Evolutionary conservation across 2,797 vertebrate genomes (phyloP).

Genomic region (Acrossocheilus wenchowensis): DNA sequence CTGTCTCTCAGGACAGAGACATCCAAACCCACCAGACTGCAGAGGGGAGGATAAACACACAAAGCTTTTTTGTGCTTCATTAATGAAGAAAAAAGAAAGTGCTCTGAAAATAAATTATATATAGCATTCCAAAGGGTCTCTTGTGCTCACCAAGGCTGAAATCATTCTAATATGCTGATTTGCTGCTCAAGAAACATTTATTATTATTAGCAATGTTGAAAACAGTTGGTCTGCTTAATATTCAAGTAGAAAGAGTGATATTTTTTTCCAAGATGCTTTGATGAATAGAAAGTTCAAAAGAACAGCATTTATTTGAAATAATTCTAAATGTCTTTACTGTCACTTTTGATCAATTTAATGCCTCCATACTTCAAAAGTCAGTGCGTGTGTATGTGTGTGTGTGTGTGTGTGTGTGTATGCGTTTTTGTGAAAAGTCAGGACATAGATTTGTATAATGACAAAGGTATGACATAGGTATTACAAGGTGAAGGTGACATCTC

Average conservation of each 20-base stretch:
- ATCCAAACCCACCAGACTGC: slow-evolving; percentile 24
- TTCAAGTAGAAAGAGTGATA: not conserved
- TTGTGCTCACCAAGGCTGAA: not conserved
- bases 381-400: not conserved
- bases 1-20: slow-evolving; percentile 40
- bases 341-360: not conserved
- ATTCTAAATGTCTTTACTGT: not conserved
- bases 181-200: not conserved
- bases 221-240: not conserved
- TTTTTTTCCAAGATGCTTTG: not conserved
- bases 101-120: not conserved
- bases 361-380: no score
- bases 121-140: not conserved
- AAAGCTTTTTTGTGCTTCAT: not conserved
- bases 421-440: no score
- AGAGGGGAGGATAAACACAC: not conserved
- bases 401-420: not conserved
- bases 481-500: no score
- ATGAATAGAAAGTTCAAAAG: not conserved
- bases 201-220: not conserved
- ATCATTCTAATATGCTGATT: not conserved
- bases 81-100: not conserved
- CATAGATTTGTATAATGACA: no score
- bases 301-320: not conserved
- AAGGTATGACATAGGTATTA: no score